These are phyloP conservation scores for Platycercus adscitus DNA, from an alignment of 2,113 vertebrate genomes.

Conservation along the genomic window DNA sequence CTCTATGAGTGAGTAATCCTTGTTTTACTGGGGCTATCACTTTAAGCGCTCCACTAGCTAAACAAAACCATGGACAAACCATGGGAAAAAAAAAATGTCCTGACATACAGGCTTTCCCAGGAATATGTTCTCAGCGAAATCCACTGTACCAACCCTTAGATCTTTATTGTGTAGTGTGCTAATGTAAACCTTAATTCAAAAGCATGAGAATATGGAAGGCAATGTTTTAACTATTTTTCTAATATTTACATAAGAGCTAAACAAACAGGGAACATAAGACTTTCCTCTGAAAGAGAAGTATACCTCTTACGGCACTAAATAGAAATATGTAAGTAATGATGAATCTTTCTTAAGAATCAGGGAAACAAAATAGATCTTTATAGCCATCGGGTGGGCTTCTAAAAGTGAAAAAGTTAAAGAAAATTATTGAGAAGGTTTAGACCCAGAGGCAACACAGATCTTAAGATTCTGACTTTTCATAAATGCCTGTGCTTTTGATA, in stretches of 20 bases:
- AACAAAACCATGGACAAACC: not conserved
- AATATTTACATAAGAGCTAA: not conserved
- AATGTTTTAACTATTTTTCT: not conserved
- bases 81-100: not conserved
- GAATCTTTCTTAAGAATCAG: not conserved
- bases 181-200: not conserved
- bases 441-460: not conserved
- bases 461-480: constrained; percentile 30
- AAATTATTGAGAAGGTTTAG: constrained; percentile 14
- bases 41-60: not conserved
- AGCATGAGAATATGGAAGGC: not conserved
- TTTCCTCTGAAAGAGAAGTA: not conserved
- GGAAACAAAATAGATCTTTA: not conserved
- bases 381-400: not conserved
- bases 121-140: not conserved
- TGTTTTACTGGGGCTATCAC: not conserved
- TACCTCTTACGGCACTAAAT: not conserved
- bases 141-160: not conserved
- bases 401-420: constrained; percentile 12
- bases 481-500: constrained; percentile 37
- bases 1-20: not conserved
- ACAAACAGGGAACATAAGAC: not conserved
- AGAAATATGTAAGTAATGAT: not conserved
- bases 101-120: not conserved
- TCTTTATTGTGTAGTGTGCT: not conserved